These are phyloP conservation scores for Rana temporaria DNA, from an alignment of 2,113 vertebrate species.

Conservation along the genomic window DNA sequence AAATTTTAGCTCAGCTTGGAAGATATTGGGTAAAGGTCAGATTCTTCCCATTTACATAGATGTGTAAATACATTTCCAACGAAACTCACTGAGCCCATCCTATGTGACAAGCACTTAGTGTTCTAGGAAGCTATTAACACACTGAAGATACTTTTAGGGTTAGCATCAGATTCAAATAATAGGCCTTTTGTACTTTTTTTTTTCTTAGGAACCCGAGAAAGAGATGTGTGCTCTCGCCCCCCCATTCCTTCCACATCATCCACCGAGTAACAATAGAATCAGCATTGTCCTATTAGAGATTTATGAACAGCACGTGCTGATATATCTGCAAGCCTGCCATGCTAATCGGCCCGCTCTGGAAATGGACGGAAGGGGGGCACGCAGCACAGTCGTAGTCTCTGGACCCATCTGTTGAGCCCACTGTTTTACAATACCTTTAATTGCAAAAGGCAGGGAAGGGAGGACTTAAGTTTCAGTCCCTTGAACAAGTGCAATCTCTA, in stretches of 20 bases:
- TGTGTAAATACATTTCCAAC: too few species aligned
- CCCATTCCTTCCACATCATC: not conserved
- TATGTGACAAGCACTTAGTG: not conserved
- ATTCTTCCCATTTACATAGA: too few species aligned
- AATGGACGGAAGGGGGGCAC: constrained; percentile 29
- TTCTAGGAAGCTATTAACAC: constrained; percentile 6
- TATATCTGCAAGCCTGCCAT: constrained; percentile 32
- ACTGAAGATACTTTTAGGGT: not conserved
- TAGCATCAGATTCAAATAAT: constrained; percentile 4
- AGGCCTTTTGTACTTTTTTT: not conserved
- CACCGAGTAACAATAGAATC: constrained; percentile 18
- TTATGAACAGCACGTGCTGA: constrained; percentile 54
- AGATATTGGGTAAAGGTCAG: too few species aligned
- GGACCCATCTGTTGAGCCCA: constrained; percentile 74
- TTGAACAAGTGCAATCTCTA: constrained; percentile 73
- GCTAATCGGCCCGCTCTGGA: constrained; percentile 18
- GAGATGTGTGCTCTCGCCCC: not conserved
- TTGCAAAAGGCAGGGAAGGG: constrained; percentile 63
- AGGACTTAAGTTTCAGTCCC: constrained; percentile 68
- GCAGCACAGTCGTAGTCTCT: constrained; percentile 55
- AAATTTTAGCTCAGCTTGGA: too few species aligned
- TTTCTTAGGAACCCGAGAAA: not conserved
- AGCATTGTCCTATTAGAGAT: constrained; percentile 13
- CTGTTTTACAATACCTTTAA: constrained; percentile 67
- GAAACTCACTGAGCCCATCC: too few species aligned